These are phyloP conservation scores for Mycetomoellerius zeteki DNA, from an alignment of 1,140 invertebrate species.

Conservation along the genomic window DNA sequence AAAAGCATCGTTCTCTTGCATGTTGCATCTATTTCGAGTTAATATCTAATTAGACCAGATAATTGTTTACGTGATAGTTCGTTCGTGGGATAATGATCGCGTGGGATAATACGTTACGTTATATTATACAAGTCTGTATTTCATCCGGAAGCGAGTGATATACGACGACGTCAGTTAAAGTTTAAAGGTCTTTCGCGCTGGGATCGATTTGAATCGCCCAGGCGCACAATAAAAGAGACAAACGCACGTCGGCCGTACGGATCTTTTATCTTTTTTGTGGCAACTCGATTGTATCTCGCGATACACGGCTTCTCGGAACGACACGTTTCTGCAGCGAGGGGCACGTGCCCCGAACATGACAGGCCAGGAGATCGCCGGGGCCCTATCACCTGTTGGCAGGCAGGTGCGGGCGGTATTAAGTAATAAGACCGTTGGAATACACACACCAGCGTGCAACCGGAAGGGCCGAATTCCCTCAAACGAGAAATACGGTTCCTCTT, in stretches of 20 bases:
- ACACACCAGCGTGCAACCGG: background rate
- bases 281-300: slow-evolving; percentile 17
- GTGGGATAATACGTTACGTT: background rate
- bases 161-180: slow-evolving; percentile 24
- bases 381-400: slow-evolving; percentile 57
- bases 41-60: too few species aligned
- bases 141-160: slow-evolving; percentile 7
- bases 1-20: background rate
- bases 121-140: slow-evolving; percentile 1
- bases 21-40: background rate
- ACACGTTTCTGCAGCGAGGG: slow-evolving; percentile 32
- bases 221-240: background rate
- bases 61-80: background rate
- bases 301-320: slow-evolving; percentile 18
- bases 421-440: slow-evolving; percentile 56
- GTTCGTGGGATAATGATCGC: background rate
- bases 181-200: slow-evolving; percentile 26
- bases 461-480: slow-evolving; percentile 29
- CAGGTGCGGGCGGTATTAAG: slow-evolving; percentile 61
- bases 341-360: slow-evolving; percentile 23
- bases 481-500: background rate
- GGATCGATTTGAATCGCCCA: slow-evolving; percentile 6
- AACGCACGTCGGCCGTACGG: background rate
- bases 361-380: slow-evolving; percentile 8
- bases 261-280: background rate